phyloP scores from a whole-genome alignment of 2,888 invertebrate species.

The Priocnemis perturbator region DNA sequence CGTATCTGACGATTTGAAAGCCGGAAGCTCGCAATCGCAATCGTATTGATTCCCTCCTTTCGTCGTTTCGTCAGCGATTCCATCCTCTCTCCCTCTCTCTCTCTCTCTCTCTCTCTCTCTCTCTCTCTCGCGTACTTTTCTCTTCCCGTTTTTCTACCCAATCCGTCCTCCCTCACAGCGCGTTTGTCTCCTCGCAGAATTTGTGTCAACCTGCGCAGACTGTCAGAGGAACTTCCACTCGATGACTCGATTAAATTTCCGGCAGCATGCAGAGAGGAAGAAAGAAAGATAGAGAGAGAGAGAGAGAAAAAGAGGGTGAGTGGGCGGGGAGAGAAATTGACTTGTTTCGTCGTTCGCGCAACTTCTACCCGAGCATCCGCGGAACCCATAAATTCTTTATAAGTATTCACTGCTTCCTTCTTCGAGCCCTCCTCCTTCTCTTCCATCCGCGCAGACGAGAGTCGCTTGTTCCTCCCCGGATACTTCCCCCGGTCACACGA shows the following conservation, averaged over 20 bases:
- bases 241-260: constrained; percentile 23
- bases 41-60: constrained; percentile 20
- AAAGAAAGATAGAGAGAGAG: too few species aligned
- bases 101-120: neutral
- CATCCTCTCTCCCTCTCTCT: neutral
- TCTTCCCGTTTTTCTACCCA: too few species aligned
- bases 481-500: neutral
- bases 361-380: neutral
- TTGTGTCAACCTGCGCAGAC: neutral
- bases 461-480: neutral
- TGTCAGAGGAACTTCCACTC: constrained; percentile 16
- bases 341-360: constrained; percentile 8
- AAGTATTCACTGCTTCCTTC: neutral
- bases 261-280: constrained; percentile 1
- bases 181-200: constrained; percentile 6
- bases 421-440: too few species aligned
- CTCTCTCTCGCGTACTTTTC: too few species aligned
- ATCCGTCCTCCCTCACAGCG: constrained; percentile 5
- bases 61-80: neutral
- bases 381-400: constrained; percentile 8
- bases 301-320: too few species aligned
- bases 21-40: neutral
- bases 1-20: too few species aligned
- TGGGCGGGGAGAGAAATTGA: constrained; percentile 1
- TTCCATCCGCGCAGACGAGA: too few species aligned